Conservation (phyloP, 2,113 vertebrate species). For the Halichoeres trimaculatus region DNA sequence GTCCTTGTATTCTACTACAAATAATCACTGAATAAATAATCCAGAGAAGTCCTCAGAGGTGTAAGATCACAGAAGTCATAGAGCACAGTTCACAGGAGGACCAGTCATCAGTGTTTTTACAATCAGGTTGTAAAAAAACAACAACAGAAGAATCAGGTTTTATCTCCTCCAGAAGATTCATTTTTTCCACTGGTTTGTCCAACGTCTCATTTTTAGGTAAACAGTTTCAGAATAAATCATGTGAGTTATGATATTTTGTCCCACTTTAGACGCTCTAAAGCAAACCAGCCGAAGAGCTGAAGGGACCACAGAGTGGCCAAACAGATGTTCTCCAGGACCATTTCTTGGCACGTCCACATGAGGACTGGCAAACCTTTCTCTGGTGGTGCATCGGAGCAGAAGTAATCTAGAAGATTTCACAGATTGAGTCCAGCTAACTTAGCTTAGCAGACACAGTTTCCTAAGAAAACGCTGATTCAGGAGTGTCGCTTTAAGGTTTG, state of each 20-base stretch:
- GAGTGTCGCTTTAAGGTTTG: too few species aligned
- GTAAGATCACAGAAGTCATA: background rate
- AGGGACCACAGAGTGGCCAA: constrained; percentile 43
- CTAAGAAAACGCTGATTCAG: too few species aligned
- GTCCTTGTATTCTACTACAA: background rate
- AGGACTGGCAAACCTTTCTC: constrained; percentile 16
- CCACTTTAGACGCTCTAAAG: constrained; percentile 33
- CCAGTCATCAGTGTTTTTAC: background rate
- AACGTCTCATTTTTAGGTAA: constrained; percentile 35
- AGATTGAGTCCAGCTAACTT: too few species aligned
- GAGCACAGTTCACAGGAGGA: background rate
- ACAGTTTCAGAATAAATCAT: constrained; percentile 30
- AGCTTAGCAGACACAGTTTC: too few species aligned
- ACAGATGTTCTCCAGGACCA: constrained; percentile 62
- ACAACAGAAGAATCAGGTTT: background rate
- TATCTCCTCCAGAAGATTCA: background rate
- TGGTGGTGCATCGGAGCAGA: background rate
- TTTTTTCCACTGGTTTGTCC: constrained; percentile 20
- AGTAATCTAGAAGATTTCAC: background rate
- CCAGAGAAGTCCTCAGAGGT: background rate
- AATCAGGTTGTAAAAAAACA: background rate
- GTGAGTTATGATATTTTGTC: constrained; percentile 50
- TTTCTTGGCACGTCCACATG: constrained; percentile 5
- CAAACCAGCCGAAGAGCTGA: constrained; percentile 25
- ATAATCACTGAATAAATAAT: background rate